A percentile compares a stretch with the other conserved stretches of the same genome.
Evolutionary conservation across 2,797 vertebrate genomes (phyloP).

Genomic region (Semaprochilodus insignis): DNA sequence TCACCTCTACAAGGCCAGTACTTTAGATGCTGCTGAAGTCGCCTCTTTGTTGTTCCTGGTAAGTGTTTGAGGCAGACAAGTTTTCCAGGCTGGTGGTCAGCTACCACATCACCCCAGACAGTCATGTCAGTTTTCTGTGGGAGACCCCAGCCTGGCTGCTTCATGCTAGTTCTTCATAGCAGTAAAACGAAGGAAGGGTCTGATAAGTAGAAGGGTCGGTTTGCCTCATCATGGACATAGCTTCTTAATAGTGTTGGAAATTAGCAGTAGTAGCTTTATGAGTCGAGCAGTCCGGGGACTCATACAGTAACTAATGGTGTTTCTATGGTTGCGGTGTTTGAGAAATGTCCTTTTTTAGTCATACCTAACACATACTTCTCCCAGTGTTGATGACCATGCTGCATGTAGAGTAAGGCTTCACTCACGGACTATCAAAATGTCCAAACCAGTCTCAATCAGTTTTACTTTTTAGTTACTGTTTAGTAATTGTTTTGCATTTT

Average conservation of each 20-base stretch:
- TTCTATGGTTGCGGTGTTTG: background rate
- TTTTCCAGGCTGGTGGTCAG: background rate
- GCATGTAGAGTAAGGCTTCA: background rate
- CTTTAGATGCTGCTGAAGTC: background rate
- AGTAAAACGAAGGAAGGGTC: background rate
- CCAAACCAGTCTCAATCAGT: background rate
- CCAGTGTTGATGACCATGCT: background rate
- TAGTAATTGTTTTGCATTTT: no score
- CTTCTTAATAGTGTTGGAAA: constrained; percentile 1
- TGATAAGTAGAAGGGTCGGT: background rate
- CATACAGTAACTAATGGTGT: background rate
- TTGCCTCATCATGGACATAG: background rate
- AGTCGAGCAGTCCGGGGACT: background rate
- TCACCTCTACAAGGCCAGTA: background rate
- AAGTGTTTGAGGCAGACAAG: background rate
- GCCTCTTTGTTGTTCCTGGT: background rate
- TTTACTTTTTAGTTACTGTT: no score
- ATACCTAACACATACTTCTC: background rate
- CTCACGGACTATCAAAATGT: background rate
- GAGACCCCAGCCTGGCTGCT: background rate
- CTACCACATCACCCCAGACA: background rate
- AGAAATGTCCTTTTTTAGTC: constrained; percentile 6
- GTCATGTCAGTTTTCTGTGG: background rate
- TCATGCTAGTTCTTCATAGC: background rate
- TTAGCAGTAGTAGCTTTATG: background rate